Conservation (phyloP, 2,113 vertebrate genomes). For the Corythoichthys intestinalis region DNA sequence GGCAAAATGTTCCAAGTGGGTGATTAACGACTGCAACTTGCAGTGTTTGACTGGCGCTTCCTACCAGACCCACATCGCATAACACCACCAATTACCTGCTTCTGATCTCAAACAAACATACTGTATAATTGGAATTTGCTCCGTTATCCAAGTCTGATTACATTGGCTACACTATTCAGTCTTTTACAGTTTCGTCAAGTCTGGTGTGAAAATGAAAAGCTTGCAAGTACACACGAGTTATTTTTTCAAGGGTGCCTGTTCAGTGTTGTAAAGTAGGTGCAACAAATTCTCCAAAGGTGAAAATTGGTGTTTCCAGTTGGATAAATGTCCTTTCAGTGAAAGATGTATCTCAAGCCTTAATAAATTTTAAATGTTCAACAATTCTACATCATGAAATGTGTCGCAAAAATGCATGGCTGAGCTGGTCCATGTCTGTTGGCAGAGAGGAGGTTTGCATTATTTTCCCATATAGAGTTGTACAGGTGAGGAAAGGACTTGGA, state of each 20-base stretch:
- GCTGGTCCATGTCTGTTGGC: not conserved
- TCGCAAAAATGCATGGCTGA: not conserved
- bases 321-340: not conserved
- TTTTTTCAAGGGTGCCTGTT: not conserved
- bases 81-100: conserved; percentile 45
- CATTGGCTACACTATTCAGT: conserved; percentile 14
- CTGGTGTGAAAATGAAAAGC: not conserved
- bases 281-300: not conserved
- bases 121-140: not conserved
- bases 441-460: not conserved
- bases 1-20: conserved; percentile 41
- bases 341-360: not conserved
- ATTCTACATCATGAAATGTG: too few species aligned
- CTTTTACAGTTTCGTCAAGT: conserved; percentile 1
- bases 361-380: too few species aligned
- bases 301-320: too few species aligned
- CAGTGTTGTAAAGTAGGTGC: not conserved
- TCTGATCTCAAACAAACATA: conserved; percentile 11
- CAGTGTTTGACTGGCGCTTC: conserved; percentile 62
- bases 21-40: conserved; percentile 67
- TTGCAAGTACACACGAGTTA: conserved; percentile 4
- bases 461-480: not conserved
- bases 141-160: conserved; percentile 24
- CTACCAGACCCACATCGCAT: conserved; percentile 50
- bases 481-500: not conserved